phyloP scores from a whole-genome alignment of 2,797 vertebrate genomes.

The Lithobates pipiens region DNA sequence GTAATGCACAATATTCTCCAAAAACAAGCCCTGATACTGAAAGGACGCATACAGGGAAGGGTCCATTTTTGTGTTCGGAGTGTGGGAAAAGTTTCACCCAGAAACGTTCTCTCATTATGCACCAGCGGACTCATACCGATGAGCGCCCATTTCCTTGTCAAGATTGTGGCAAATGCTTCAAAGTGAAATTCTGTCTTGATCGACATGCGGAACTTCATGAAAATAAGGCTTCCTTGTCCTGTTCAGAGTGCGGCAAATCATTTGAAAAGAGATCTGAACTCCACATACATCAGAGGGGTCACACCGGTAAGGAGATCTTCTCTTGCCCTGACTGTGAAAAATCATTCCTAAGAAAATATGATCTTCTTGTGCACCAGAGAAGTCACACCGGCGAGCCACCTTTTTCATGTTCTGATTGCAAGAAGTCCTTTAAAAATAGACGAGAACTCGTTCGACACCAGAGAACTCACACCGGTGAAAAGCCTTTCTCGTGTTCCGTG shows the following conservation, averaged over 20 bases:
- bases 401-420: no score
- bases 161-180: neutral
- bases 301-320: neutral
- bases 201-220: neutral
- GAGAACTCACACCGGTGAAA: no score
- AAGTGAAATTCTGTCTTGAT: neutral
- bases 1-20: no score
- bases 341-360: conserved; percentile 66
- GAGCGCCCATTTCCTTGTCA: neutral
- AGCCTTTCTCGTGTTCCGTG: no score
- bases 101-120: no score
- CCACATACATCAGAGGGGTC: neutral
- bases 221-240: neutral
- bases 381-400: conserved; percentile 37
- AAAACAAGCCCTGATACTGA: no score
- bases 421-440: neutral
- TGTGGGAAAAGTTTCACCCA: no score
- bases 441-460: neutral
- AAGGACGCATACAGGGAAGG: no score
- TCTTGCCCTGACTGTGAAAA: neutral
- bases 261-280: neutral
- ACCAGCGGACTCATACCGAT: neutral
- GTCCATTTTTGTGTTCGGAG: no score
- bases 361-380: conserved; percentile 46
- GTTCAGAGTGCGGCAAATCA: neutral